These are phyloP conservation scores for Hippocampus mohnikei DNA, from an alignment of 2,113 vertebrate species.

Conservation along the genomic window DNA sequence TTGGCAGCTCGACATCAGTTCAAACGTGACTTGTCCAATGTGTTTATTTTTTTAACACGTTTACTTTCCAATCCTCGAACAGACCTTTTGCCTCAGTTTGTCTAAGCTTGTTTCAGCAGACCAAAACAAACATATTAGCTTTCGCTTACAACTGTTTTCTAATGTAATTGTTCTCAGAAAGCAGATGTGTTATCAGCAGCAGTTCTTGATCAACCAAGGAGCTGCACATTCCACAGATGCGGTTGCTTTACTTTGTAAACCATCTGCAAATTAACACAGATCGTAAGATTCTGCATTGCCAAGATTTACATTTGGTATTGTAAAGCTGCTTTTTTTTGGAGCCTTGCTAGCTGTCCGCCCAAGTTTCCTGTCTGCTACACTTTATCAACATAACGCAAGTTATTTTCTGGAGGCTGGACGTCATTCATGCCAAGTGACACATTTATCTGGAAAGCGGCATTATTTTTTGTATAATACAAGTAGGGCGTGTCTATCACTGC, in stretches of 20 bases:
- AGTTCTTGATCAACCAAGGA: neutral
- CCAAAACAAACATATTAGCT: neutral
- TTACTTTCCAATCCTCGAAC: neutral
- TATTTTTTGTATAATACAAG: no score
- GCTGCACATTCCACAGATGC: neutral
- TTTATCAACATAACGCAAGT: no score
- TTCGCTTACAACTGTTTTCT: neutral
- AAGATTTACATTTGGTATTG: neutral
- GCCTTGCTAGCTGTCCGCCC: no score
- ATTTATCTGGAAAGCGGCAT: no score
- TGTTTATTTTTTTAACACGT: neutral
- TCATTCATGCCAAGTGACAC: no score
- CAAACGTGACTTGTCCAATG: constrained; percentile 13
- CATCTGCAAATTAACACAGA: neutral
- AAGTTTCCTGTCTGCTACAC: no score
- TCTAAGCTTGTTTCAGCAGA: neutral
- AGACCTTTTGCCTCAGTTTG: neutral
- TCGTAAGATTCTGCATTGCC: neutral
- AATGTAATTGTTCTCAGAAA: neutral
- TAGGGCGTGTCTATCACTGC: no score
- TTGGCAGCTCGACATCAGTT: constrained; percentile 19
- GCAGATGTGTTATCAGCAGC: no score
- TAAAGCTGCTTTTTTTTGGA: no score
- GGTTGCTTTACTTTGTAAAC: neutral
- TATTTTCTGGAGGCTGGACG: no score